Evolutionary conservation across 2,797 vertebrate genomes (phyloP).

Genomic region (Epinephelus coioides): DNA sequence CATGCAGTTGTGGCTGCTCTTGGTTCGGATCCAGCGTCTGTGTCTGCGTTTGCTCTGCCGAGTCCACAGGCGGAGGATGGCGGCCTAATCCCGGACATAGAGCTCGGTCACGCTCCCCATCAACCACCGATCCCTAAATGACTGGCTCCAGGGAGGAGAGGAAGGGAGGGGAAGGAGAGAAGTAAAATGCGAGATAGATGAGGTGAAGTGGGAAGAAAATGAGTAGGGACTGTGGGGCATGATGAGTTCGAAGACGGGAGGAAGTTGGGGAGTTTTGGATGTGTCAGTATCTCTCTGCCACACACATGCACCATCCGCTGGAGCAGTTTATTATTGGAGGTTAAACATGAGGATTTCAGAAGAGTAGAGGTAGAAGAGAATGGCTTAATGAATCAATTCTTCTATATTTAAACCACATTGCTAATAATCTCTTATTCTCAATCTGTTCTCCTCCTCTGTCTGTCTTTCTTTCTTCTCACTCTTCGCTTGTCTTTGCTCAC

Average conservation of each 20-base stretch:
- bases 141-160: slow-evolving; percentile 52
- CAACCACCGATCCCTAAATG: slow-evolving; percentile 69
- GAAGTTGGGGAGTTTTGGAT: slow-evolving; percentile 52
- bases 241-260: slow-evolving; percentile 39
- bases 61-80: slow-evolving; percentile 71
- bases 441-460: slow-evolving; percentile 10
- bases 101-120: slow-evolving; percentile 65
- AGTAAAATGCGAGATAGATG: slow-evolving; percentile 48
- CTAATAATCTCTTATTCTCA: slow-evolving; percentile 47
- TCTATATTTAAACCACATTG: slow-evolving; percentile 71
- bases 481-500: slow-evolving; percentile 38
- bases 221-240: slow-evolving; percentile 27
- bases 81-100: slow-evolving; percentile 65
- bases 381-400: slow-evolving; percentile 75
- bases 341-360: slow-evolving; percentile 35
- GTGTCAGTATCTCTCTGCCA: slow-evolving; percentile 23
- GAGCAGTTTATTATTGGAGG: slow-evolving; percentile 48
- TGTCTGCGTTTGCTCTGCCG: slow-evolving; percentile 58
- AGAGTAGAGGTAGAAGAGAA: slow-evolving; percentile 6
- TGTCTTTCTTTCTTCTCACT: slow-evolving; percentile 29
- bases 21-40: slow-evolving; percentile 39
- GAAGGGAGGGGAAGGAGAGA: slow-evolving; percentile 39
- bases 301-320: not conserved
- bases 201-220: slow-evolving; percentile 51
- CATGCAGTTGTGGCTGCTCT: slow-evolving; percentile 38